Evolutionary conservation across 2,888 invertebrate genomes (phyloP).

Genomic region (Ophion obscuratus): DNA sequence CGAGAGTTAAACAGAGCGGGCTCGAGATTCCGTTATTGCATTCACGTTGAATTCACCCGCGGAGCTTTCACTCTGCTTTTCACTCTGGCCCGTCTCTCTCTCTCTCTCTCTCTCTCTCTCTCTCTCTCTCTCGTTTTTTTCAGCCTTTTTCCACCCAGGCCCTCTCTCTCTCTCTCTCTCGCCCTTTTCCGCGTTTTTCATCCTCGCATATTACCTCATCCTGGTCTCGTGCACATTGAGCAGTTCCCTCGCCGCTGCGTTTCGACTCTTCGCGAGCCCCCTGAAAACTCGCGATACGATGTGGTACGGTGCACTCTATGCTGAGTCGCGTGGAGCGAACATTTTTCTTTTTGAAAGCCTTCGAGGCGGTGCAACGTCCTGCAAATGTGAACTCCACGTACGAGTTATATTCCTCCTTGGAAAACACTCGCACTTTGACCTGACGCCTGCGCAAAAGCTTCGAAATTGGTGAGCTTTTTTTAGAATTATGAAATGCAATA

Average conservation of each 20-base stretch:
- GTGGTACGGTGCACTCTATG: slow-evolving; percentile 7
- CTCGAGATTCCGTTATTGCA: slow-evolving; percentile 60
- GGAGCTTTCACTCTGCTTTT: slow-evolving; percentile 63
- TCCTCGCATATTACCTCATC: slow-evolving; percentile 34
- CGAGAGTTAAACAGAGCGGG: slow-evolving; percentile 62
- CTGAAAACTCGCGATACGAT: slow-evolving; percentile 43
- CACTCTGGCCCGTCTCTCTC: slow-evolving; percentile 35
- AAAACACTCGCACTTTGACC: not conserved
- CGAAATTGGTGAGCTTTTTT: too few relatives aligned
- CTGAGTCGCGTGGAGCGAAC: slow-evolving; percentile 41
- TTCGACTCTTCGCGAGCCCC: slow-evolving; percentile 56
- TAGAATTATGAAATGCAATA: too few relatives aligned
- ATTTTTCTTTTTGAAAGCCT: slow-evolving; percentile 42
- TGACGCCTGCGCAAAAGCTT: too few relatives aligned
- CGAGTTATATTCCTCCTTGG: not conserved
- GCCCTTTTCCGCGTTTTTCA: slow-evolving; percentile 54
- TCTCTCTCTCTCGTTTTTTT: slow-evolving; percentile 20
- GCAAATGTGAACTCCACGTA: not conserved
- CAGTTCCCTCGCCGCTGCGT: slow-evolving; percentile 19
- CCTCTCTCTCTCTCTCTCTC: slow-evolving; percentile 16
- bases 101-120: slow-evolving; percentile 13
- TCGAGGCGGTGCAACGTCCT: not conserved
- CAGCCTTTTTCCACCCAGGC: not conserved
- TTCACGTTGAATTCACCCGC: slow-evolving; percentile 64
- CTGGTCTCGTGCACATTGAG: slow-evolving; percentile 40